phyloP scores from a whole-genome alignment of 53 echinoderm and acorn worm species.

The Echinarachnius parma region DNA sequence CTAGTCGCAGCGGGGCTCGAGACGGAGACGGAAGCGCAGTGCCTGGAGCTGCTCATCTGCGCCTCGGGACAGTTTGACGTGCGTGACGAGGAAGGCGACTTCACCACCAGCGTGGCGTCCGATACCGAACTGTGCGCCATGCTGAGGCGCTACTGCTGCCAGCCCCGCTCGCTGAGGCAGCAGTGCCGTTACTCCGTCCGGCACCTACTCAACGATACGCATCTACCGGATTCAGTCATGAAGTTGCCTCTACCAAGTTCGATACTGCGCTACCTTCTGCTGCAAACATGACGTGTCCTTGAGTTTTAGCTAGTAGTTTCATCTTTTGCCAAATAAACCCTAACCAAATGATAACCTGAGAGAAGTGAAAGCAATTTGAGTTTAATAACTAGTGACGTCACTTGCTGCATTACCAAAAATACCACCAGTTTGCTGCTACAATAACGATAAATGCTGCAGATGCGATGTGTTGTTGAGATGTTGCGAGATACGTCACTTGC shows the following conservation, averaged over 20 bases:
- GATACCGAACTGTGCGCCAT: slow-evolving; percentile 69
- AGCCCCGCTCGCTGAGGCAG: slow-evolving; percentile 66
- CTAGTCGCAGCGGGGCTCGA: slow-evolving; percentile 68
- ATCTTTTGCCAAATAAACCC: too few relatives aligned
- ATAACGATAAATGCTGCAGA: too few relatives aligned
- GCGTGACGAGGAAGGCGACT: slow-evolving; percentile 54
- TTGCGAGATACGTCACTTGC: too few relatives aligned
- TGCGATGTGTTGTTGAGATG: too few relatives aligned
- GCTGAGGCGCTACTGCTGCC: slow-evolving; percentile 53
- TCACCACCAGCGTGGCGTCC: slow-evolving; percentile 50
- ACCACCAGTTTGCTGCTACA: too few relatives aligned
- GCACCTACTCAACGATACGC: slow-evolving; percentile 43
- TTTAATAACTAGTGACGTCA: too few relatives aligned
- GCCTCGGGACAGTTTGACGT: slow-evolving; percentile 73
- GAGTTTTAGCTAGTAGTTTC: too few relatives aligned
- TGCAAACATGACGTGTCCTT: slow-evolving; percentile 57
- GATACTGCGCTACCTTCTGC: slow-evolving; percentile 66
- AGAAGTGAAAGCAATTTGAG: too few relatives aligned
- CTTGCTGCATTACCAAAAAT: too few relatives aligned
- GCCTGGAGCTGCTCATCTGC: slow-evolving; percentile 58
- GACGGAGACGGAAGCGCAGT: slow-evolving; percentile 53
- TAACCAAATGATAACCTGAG: too few relatives aligned
- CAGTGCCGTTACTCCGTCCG: slow-evolving; percentile 85
- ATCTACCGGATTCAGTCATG: slow-evolving; percentile 49
- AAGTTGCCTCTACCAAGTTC: slow-evolving; percentile 67